phyloP scores from a whole-genome alignment of 2,888 invertebrate genomes.

The Stenoptilia bipunctidactyla region DNA sequence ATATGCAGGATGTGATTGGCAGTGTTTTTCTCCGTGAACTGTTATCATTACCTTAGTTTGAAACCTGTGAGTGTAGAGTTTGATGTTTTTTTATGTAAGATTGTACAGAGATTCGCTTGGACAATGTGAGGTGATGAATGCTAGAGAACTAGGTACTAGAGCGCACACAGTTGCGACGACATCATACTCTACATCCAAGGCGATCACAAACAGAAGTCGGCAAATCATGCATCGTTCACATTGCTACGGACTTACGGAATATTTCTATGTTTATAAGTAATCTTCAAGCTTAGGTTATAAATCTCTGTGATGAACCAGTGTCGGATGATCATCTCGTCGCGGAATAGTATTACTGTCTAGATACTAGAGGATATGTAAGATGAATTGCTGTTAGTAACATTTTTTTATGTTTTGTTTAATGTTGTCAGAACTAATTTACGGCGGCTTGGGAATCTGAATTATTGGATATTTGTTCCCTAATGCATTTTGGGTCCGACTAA shows the following conservation, averaged over 20 bases:
- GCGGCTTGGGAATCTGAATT: slow-evolving; percentile 45
- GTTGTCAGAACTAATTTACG: slow-evolving; percentile 63
- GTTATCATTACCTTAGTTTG: slow-evolving; percentile 22
- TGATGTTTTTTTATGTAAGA: slow-evolving; percentile 36
- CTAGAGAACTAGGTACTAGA: slow-evolving; percentile 36
- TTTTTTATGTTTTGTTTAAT: slow-evolving; percentile 60
- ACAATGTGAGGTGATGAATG: slow-evolving; percentile 63
- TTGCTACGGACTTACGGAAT: slow-evolving; percentile 53
- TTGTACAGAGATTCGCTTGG: slow-evolving; percentile 57
- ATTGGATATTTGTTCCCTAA: slow-evolving; percentile 26
- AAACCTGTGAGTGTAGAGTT: neutral
- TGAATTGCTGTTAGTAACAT: slow-evolving; percentile 63
- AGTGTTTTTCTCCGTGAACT: slow-evolving; percentile 21
- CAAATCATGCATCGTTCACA: slow-evolving; percentile 54
- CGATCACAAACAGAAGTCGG: slow-evolving; percentile 34
- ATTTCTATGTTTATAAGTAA: slow-evolving; percentile 55
- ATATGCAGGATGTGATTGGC: no score
- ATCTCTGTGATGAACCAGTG: slow-evolving; percentile 65
- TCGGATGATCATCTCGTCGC: slow-evolving; percentile 48
- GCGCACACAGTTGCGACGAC: slow-evolving; percentile 35
- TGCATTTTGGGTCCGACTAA: slow-evolving; percentile 56
- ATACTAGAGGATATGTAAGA: slow-evolving; percentile 51
- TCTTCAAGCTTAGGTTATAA: slow-evolving; percentile 50
- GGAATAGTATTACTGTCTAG: slow-evolving; percentile 63
- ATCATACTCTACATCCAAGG: neutral